A percentile compares a stretch with the other conserved stretches of the same genome.
These are phyloP conservation scores for Melanchra persicariae DNA, from an alignment of 2,888 invertebrate genomes.

Conservation along the genomic window DNA sequence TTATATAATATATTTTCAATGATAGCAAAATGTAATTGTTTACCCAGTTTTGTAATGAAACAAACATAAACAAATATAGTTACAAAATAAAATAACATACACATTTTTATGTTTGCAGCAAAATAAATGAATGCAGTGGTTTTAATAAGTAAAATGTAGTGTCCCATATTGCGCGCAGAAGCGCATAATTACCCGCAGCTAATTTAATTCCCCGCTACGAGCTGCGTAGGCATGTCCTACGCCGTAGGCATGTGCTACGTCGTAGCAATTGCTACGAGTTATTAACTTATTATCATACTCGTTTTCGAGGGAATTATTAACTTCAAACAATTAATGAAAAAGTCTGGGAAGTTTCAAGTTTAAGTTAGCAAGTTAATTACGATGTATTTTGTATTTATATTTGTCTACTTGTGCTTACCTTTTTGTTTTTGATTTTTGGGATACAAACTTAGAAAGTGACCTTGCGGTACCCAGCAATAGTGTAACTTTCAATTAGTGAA, in stretches of 20 bases:
- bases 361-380: too few relatives aligned
- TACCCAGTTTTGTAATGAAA: not conserved
- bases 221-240: slow-evolving; percentile 48
- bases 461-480: too few relatives aligned
- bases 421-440: too few relatives aligned
- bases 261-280: slow-evolving; percentile 29
- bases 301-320: not conserved
- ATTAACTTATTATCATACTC: not conserved
- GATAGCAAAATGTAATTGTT: not conserved
- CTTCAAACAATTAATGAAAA: not conserved
- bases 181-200: slow-evolving; percentile 33
- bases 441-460: too few relatives aligned
- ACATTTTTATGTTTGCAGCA: not conserved
- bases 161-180: slow-evolving; percentile 22
- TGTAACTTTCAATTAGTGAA: too few relatives aligned
- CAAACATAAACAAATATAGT: not conserved
- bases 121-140: slow-evolving; percentile 20
- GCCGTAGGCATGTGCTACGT: slow-evolving; percentile 35
- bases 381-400: not conserved
- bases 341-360: not conserved
- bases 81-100: not conserved
- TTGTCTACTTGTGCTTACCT: too few relatives aligned
- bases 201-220: slow-evolving; percentile 44
- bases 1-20: not conserved
- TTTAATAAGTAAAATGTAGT: slow-evolving; percentile 27